These are phyloP conservation scores for Noctua janthina DNA, from an alignment of 2,888 invertebrate genomes.

Conservation along the genomic window DNA sequence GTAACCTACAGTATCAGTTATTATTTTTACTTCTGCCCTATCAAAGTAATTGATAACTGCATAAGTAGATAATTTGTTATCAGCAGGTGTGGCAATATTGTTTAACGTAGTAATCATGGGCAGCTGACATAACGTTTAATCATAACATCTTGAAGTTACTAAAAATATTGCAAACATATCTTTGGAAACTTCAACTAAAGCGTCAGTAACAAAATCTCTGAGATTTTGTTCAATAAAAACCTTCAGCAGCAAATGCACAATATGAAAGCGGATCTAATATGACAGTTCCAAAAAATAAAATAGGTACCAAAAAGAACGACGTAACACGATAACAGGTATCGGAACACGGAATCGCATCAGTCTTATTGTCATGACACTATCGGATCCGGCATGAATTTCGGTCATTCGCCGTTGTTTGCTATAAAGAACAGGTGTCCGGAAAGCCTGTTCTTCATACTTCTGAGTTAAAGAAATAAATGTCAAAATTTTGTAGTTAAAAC, in stretches of 20 bases:
- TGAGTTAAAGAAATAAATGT: slow-evolving; percentile 68
- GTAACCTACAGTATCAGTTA: background rate
- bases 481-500: too few species aligned
- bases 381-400: slow-evolving; percentile 62
- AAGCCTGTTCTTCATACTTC: background rate
- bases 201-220: background rate
- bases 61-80: background rate
- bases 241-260: background rate
- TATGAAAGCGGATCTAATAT: background rate
- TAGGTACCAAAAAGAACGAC: background rate
- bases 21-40: background rate
- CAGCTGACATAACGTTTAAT: background rate
- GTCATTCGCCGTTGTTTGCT: slow-evolving; percentile 70
- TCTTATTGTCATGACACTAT: slow-evolving; percentile 54
- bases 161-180: background rate
- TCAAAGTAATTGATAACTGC: background rate
- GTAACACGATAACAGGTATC: slow-evolving; percentile 28
- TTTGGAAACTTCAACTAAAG: background rate
- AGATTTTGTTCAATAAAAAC: background rate
- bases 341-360: slow-evolving; percentile 52
- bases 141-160: background rate
- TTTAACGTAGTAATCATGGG: background rate
- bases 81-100: background rate
- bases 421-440: slow-evolving; percentile 78
- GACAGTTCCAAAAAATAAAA: background rate